These are phyloP conservation scores for Hemicordylus capensis DNA, from an alignment of 2,113 vertebrate genomes.

Conservation along the genomic window DNA sequence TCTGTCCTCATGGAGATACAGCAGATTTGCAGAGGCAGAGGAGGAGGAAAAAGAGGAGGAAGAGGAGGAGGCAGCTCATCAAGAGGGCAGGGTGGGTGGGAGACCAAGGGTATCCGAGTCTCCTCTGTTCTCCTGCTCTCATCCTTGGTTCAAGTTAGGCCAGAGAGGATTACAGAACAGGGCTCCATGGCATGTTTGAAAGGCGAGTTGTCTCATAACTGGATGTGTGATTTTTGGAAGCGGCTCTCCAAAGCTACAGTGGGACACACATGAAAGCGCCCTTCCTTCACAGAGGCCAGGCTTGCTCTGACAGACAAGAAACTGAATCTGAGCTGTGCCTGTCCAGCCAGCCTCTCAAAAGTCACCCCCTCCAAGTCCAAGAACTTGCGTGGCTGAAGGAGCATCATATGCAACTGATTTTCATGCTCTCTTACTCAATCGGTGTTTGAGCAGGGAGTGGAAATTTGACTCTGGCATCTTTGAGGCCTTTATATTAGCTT, in stretches of 20 bases:
- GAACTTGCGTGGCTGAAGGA: background rate
- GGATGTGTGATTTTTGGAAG: background rate
- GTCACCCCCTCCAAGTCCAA: background rate
- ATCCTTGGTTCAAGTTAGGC: background rate
- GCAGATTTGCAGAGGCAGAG: background rate
- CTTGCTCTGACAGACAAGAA: constrained; percentile 11
- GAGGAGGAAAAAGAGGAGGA: background rate
- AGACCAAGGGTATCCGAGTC: background rate
- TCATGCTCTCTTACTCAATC: fast-evolving
- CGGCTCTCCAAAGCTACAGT: background rate
- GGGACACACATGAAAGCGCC: background rate
- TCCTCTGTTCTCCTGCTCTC: background rate
- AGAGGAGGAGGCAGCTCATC: background rate
- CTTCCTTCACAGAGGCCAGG: background rate
- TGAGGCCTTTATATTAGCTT: background rate
- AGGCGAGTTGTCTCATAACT: background rate
- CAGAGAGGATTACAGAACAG: background rate
- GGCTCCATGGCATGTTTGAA: background rate
- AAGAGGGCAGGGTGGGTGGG: background rate
- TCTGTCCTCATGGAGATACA: background rate
- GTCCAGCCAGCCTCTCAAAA: background rate
- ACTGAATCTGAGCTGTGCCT: background rate
- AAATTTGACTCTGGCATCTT: background rate
- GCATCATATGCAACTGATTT: background rate
- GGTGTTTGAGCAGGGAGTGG: background rate